These are phyloP conservation scores for Sinella curviseta DNA, from an alignment of 1,140 invertebrate genomes.

Conservation along the genomic window DNA sequence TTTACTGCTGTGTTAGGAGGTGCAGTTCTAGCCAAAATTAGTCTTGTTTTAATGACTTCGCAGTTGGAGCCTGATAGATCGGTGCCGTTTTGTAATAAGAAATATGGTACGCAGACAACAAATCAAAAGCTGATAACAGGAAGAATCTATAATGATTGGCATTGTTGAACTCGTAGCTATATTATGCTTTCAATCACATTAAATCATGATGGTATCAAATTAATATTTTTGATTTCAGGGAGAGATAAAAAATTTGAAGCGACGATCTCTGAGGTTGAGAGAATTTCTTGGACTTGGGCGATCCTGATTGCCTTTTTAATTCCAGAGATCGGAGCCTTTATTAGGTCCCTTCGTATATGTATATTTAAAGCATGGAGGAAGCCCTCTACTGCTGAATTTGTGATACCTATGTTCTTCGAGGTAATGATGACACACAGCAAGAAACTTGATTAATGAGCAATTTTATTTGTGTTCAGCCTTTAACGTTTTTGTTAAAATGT, in stretches of 20 bases:
- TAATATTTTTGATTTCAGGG: constrained; percentile 59
- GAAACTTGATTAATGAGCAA: not conserved
- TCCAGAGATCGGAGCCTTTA: constrained; percentile 81
- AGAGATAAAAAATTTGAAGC: constrained; percentile 79
- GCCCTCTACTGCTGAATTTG: constrained; percentile 65
- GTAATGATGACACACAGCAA: constrained; percentile 11
- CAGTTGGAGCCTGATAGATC: constrained; percentile 74
- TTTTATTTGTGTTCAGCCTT: not conserved
- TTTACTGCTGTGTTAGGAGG: constrained; percentile 79
- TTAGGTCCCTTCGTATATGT: constrained; percentile 81
- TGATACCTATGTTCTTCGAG: constrained; percentile 76
- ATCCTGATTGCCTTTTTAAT: constrained; percentile 81
- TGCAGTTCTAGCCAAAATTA: constrained; percentile 81
- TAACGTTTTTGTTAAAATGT: too few species aligned
- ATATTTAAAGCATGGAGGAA: constrained; percentile 83
- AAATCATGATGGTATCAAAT: not conserved
- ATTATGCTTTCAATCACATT: not conserved
- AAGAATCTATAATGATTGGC: not conserved
- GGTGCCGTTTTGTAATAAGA: constrained; percentile 77
- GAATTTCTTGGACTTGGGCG: constrained; percentile 90
- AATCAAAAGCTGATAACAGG: constrained; percentile 31
- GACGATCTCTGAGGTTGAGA: constrained; percentile 74
- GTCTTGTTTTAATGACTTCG: constrained; percentile 87
- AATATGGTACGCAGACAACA: constrained; percentile 66
- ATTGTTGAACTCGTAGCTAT: not conserved